Evolutionary conservation across 2,113 vertebrate species (phyloP), one percentile per base, ranked within the genome.

Genomic region (Scatophagus argus): DNA sequence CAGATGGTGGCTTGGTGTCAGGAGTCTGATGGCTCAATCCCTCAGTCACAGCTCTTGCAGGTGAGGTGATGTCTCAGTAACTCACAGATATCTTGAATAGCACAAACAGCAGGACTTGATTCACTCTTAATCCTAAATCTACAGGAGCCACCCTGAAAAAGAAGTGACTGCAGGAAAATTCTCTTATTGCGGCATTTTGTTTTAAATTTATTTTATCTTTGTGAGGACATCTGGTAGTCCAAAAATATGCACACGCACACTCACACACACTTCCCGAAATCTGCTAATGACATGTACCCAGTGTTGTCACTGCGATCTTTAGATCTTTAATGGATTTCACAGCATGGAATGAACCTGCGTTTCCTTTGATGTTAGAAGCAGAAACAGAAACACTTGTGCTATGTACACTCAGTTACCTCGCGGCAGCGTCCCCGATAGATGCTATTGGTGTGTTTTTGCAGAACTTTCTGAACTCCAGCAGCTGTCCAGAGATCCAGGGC

Each of bases 401-500:
- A 1, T 23, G 59, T 77, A 51, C 12, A 43, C 43, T 31, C 60
- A 21, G 13, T 70, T 69, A 34, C 16, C 1, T 16, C 70, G 17
- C n/a, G 38, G 14, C 62, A 43, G 1, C 38, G 25, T 51, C 31
- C 23, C 49, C 0, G 5, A 23, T 56, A 31, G 19, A 56, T 51
- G 25, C 8, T 58, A 36, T 36, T 9, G 67, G 17, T 65, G 21
- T 71, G 12, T 0, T 49, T 71, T 52, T 73, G 21, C 94, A 99
- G 98, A 99, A 97, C 87, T 98, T 99, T 85, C 93, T 99, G 77
- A 99, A 97, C 93, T 94, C 97, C 54, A 99, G 95, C 92, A 97
- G 96, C 87, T 99, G 96, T 88, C 98, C 98, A 83, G 98, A 99
- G 94, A 97, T 99, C 82, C 98, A 99, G 94, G 98, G 98, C 32